Evolutionary conservation across 2,797 vertebrate species (phyloP), one percentile per base, ranked within the genome.

Genomic region (Pitangus sulphuratus): DNA sequence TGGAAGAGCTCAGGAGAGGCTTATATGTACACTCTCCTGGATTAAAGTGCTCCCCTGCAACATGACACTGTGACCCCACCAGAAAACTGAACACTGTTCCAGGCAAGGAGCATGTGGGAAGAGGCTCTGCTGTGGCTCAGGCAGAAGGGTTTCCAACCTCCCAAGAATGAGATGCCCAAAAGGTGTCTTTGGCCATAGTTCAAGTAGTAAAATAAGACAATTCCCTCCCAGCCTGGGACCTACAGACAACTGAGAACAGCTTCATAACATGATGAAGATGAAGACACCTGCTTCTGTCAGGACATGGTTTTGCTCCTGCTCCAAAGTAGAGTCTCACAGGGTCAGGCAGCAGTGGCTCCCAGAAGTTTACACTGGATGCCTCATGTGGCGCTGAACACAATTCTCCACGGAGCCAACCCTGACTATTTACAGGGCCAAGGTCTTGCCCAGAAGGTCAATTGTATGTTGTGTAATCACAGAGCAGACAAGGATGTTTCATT

Each of bases 21-120:
- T 90, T 2, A 0, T 31, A 8, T 1, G 24, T 57, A 56, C 17
- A 24, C 18, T 8, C 20, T 56, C 15, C 24, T 47, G 21, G 35
- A 69, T 62, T 76, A 28, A 51, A 76, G 44, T 11, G 4, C 24
- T 71, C 20, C 76, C 37, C 31, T 65, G 37, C 45, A 78, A 50
- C 33, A 22, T 0, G 0, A 62, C 20, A 62, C 53, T 62, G 50
- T 79, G 84, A 82, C 22, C 42, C 31, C n/a, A 28, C 15, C 56
- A 24, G 57, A 70, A 92, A 87, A 83, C 25, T 3, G 4, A 84
- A 39, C 30, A 18, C 64, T 61, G 20, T 35, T 66, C 51, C 72
- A 92, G 40, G 37, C 6, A 2, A 77, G 72, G 48, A 75, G 45
- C 31, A 53, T 26, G 3, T 22, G 30, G 19, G 7, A 9, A 48